Percentiles rank a stretch among this genome's conserved stretches.
phyloP scores from a whole-genome alignment of 35 echinoderm and acorn worm genomes.

The Lytechinus pictus region DNA sequence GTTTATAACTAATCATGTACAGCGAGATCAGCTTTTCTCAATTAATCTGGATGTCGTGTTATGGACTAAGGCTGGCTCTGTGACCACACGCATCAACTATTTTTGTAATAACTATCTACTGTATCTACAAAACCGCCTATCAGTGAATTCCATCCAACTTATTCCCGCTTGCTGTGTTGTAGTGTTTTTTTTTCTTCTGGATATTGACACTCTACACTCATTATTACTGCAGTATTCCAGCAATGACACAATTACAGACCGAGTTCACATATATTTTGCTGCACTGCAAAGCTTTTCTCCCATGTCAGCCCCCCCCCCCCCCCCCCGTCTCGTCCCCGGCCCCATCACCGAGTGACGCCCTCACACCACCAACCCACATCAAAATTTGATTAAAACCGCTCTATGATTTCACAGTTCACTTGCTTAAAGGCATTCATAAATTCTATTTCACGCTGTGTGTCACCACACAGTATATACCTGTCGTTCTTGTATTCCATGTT shows the following conservation, averaged over 20 bases:
- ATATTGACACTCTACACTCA: background rate
- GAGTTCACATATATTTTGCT: background rate
- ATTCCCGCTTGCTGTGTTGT: conserved; percentile 4
- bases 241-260: background rate
- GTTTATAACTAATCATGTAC: background rate
- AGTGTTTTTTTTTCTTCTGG: background rate
- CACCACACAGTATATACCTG: background rate
- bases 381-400: background rate
- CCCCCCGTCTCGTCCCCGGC: background rate
- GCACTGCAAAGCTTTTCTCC: background rate
- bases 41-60: background rate
- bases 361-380: background rate
- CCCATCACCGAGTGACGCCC: background rate
- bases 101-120: background rate
- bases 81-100: background rate
- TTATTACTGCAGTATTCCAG: background rate
- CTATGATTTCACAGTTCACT: background rate
- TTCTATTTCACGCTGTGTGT: background rate
- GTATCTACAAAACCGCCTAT: background rate
- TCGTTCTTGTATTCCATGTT: background rate
- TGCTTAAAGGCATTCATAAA: background rate
- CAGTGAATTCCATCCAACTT: conserved; percentile 11
- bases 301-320: background rate
- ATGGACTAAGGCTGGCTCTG: background rate
- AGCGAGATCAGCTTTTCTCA: background rate